Conservation (phyloP, 2,113 vertebrate species). For the Dipodomys spectabilis region DNA sequence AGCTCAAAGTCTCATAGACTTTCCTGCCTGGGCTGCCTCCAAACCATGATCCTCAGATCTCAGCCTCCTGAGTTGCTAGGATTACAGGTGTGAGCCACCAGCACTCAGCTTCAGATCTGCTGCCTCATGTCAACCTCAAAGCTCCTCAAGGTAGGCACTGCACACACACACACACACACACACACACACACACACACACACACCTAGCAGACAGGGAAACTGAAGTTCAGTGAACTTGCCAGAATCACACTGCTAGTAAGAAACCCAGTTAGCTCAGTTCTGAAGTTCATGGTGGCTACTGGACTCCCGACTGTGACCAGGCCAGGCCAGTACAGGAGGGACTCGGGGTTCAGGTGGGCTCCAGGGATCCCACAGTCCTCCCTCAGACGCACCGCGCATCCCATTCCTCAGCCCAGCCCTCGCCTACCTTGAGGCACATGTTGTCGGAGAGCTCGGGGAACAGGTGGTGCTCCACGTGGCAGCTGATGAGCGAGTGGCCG, state of each 20-base stretch:
- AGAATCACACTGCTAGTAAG: background rate
- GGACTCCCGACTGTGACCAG: background rate
- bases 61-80: too few species aligned
- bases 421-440: constrained; percentile 95
- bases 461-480: constrained; percentile 96
- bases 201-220: background rate
- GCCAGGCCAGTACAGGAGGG: background rate
- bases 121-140: background rate
- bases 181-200: too few species aligned
- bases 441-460: constrained; percentile 95
- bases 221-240: background rate
- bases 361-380: background rate
- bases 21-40: too few species aligned
- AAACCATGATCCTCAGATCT: too few species aligned
- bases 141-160: background rate
- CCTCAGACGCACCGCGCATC: background rate
- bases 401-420: background rate
- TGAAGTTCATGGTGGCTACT: background rate
- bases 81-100: too few species aligned
- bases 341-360: background rate
- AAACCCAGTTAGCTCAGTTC: background rate
- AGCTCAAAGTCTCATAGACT: too few species aligned
- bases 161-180: too few species aligned
- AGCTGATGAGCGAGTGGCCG: constrained; percentile 95
- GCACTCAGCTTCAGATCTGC: background rate